Evolutionary conservation across 2,888 invertebrate species (phyloP).

Genomic region (Eilema depressum): DNA sequence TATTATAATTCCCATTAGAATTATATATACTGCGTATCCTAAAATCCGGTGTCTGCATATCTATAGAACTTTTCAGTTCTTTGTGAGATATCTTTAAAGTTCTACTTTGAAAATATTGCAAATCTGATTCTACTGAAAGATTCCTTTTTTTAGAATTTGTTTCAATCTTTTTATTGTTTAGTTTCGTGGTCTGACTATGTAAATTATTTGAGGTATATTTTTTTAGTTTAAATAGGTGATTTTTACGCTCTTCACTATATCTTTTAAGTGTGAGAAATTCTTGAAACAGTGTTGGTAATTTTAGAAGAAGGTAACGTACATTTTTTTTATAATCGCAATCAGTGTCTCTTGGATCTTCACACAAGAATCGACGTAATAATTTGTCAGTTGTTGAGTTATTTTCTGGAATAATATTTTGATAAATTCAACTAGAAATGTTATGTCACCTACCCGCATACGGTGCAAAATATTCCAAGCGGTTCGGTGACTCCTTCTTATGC

Average conservation of each 20-base stretch:
- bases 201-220: neutral
- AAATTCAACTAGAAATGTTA: too few relatives aligned
- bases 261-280: neutral
- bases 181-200: neutral
- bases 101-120: neutral
- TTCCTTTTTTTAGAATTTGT: neutral
- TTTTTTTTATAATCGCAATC: neutral
- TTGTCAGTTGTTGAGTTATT: neutral
- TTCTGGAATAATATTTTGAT: neutral
- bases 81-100: neutral
- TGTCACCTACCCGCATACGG: too few relatives aligned
- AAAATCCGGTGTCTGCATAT: neutral
- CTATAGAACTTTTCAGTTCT: neutral
- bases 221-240: neutral
- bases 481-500: too few relatives aligned
- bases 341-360: neutral
- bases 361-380: neutral
- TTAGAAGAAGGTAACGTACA: neutral
- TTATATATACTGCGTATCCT: neutral
- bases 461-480: too few relatives aligned
- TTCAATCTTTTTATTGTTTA: neutral
- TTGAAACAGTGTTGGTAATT: neutral
- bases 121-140: neutral
- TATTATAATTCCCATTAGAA: neutral
- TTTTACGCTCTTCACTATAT: neutral